Evolutionary conservation across 2,888 invertebrate species (phyloP), one percentile per base, ranked within the genome.

Genomic region (Lapara coniferarum): DNA sequence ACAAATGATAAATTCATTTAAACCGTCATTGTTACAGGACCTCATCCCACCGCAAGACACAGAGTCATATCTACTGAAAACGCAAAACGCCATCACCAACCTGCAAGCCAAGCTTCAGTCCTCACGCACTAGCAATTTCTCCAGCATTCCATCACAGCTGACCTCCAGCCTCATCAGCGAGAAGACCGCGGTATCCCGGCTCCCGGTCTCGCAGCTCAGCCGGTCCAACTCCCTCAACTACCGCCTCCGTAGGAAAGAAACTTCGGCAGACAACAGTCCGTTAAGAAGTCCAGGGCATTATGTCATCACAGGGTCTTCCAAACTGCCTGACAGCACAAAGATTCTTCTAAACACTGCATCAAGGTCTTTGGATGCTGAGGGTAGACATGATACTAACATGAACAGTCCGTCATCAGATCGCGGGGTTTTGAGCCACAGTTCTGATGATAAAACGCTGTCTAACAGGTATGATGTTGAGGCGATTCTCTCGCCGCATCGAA

Each of bases 51-150:
- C 85, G 0, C 93, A 93, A 82, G 94, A 94, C 72, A 95, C 95
- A 0, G 95, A 95, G 76, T 86, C 94, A 0, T 95, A 95, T 74
- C 87, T 95, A 14, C 89, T 94, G 53, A 95, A 95, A 78, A 95
- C 95, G 0, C 95, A 95, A 79, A 95, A 95, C 76, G 95, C 95
- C 0, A 95, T 95, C 77, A 94, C 95, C 52, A 94, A 95, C 74
- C 89, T 95, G 30, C 95, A 95, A 86, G 95, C 95, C 53, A 94
- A 95, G 72, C 88, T 95, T 14, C 90, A 93, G 66, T 88, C 92
- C 2, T 89, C 91, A 0, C 83, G 86, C 58, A 86, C 85, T 10
- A 87, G 72, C 73, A 88, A 87, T 73, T 83, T 86, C 73, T 77
- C 80, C 66, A 85, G 82, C 81, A 88, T 89, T 75, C 89, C 92